phyloP scores from a whole-genome alignment of 2,113 vertebrate genomes.

The western clawed frog (Xenopus tropicalis) region UCB_Xtro_10.0 CM004444.2:69242001-69242500 shows the following conservation, averaged over 20 bases:
- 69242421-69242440: no score
- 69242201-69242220: conserved; percentile 43
- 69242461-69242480: no score
- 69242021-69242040: neutral
- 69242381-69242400: neutral
- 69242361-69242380: neutral
- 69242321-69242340: neutral
- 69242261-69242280: neutral
- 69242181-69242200: conserved; percentile 45
- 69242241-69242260: neutral
- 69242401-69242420: neutral
- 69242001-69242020: neutral
- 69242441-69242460: no score
- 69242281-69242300: neutral
- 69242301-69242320: neutral
- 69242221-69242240: conserved; percentile 32
- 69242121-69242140: conserved; percentile 15
- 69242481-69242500: neutral
- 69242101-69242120: neutral
- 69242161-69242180: conserved; percentile 44
- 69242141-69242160: conserved; percentile 41
- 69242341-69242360: neutral
- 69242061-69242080: no score
- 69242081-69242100: no score
- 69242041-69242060: neutral